These are phyloP conservation scores for Mesochorus sp. DNA, from an alignment of 2,888 invertebrate genomes.

Conservation along the genomic window DNA sequence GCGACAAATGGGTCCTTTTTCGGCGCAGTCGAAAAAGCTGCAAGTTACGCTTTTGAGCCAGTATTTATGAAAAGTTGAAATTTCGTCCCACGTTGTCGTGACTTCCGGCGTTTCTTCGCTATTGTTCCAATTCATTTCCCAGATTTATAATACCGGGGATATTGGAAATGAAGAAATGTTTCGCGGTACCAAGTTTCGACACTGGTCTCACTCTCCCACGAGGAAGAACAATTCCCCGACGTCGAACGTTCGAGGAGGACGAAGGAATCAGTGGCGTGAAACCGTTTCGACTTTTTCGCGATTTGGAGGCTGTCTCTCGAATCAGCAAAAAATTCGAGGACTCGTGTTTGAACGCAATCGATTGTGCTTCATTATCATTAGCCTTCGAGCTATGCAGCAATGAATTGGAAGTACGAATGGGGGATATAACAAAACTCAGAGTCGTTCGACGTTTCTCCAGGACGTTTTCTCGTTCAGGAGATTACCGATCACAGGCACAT, in stretches of 20 bases:
- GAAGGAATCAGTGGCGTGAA: not conserved
- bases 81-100: conserved; percentile 77
- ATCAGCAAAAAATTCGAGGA: conserved; percentile 9
- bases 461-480: not conserved
- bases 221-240: not conserved
- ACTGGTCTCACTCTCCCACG: conserved; percentile 13
- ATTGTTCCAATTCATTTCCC: conserved; percentile 75
- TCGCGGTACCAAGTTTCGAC: not conserved
- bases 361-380: conserved; percentile 52
- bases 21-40: conserved; percentile 86
- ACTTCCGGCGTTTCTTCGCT: conserved; percentile 67
- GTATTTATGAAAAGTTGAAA: conserved; percentile 76
- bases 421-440: not conserved
- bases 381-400: not conserved
- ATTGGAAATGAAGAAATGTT: not conserved
- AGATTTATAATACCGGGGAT: conserved; percentile 43
- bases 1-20: conserved; percentile 84
- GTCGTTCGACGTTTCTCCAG: conserved; percentile 35
- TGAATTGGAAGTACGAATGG: not conserved
- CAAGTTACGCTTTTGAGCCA: conserved; percentile 85
- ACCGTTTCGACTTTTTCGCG: not conserved
- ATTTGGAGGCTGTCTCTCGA: not conserved
- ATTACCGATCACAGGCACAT: conserved; percentile 76
- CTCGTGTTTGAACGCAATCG: conserved; percentile 15
- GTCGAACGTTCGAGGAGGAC: not conserved